A percentile compares a stretch with the other conserved stretches of the same genome.
These are phyloP conservation scores for Dipodomys ordii DNA, from an alignment of 2,113 vertebrate genomes.

Conservation along the genomic window DNA sequence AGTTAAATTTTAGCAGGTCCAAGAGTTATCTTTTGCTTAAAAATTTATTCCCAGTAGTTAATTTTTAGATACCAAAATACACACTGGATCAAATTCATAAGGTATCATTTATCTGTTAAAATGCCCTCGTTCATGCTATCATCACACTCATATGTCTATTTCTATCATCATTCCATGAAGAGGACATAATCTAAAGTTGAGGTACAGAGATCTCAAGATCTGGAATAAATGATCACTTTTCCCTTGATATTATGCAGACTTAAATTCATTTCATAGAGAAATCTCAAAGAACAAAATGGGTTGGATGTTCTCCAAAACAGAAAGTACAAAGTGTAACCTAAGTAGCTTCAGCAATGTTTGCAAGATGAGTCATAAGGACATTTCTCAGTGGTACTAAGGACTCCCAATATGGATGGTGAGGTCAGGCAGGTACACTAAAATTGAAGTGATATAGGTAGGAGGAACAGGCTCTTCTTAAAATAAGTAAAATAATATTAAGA, in stretches of 20 bases:
- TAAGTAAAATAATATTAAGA: conserved; percentile 20
- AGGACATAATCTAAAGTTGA: not conserved
- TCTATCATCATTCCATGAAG: not conserved
- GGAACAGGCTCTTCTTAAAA: conserved; percentile 22
- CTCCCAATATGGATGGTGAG: not conserved
- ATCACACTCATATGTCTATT: not conserved
- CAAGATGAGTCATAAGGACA: conserved; percentile 28
- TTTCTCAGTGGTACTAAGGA: not conserved
- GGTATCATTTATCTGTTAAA: conserved; percentile 5
- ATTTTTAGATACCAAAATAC: conserved; percentile 32
- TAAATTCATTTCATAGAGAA: conserved; percentile 26
- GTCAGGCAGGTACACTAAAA: not conserved
- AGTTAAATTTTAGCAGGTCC: not conserved
- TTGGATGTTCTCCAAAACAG: not conserved
- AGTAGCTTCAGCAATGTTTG: conserved; percentile 12
- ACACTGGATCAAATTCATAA: not conserved
- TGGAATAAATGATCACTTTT: conserved; percentile 1
- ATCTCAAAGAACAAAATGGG: not conserved
- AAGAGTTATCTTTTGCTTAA: not conserved
- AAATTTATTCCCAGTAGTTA: not conserved
- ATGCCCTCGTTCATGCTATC: not conserved
- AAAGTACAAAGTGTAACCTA: conserved; percentile 15
- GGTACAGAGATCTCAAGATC: not conserved
- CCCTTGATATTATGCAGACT: not conserved
- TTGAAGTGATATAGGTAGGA: not conserved